These are phyloP conservation scores for Meandrusa payeni DNA, from an alignment of 2,888 invertebrate genomes.

Conservation along the genomic window DNA sequence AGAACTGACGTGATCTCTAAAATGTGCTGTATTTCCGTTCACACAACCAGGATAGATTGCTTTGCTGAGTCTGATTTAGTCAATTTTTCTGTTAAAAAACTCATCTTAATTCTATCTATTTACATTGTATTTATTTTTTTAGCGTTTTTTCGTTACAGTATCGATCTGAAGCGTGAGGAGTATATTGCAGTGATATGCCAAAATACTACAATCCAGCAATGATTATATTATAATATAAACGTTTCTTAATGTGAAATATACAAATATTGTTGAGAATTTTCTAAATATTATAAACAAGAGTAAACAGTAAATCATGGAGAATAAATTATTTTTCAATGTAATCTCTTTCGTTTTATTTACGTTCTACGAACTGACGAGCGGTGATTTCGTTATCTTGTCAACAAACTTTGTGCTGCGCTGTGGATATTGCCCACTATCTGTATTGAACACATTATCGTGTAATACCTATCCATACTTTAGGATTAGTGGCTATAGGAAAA, in stretches of 20 bases:
- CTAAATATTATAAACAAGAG: constrained; percentile 74
- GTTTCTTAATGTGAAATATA: constrained; percentile 77
- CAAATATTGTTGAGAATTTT: constrained; percentile 79
- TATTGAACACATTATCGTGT: constrained; percentile 1
- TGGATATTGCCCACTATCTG: constrained; percentile 1
- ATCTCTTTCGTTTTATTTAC: constrained; percentile 48
- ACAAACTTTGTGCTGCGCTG: background rate
- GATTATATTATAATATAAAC: constrained; percentile 64
- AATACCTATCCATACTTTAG: too few relatives aligned
- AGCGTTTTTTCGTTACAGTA: constrained; percentile 7
- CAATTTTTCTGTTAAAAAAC: constrained; percentile 12
- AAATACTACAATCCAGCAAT: constrained; percentile 73
- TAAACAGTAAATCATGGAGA: constrained; percentile 74
- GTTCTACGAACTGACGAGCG: constrained; percentile 11
- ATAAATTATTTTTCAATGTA: constrained; percentile 80
- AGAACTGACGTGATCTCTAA: constrained; percentile 13
- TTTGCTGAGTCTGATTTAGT: constrained; percentile 22
- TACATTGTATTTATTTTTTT: constrained; percentile 6
- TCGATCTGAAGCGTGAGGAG: constrained; percentile 40
- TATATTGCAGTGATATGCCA: constrained; percentile 75
- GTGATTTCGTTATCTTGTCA: constrained; percentile 4
- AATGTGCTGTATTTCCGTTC: constrained; percentile 20
- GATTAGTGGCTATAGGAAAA: too few relatives aligned
- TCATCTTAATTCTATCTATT: constrained; percentile 2
- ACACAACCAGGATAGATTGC: constrained; percentile 23